phyloP scores from a whole-genome alignment of 2,797 vertebrate genomes.

The Paramormyrops hopkinsi region DNA sequence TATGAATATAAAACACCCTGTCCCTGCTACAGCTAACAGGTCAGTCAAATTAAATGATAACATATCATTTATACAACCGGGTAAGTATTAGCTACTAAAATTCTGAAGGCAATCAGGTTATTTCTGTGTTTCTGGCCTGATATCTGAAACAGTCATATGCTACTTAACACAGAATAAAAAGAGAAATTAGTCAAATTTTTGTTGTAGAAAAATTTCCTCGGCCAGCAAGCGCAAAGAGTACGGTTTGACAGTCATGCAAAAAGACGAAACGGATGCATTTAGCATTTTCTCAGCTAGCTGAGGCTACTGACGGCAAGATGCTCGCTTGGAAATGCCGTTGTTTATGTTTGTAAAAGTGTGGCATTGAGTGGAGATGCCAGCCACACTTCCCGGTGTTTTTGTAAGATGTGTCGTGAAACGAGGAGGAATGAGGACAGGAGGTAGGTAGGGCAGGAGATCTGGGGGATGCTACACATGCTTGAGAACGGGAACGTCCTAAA shows the following conservation, averaged over 20 bases:
- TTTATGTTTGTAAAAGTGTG: constrained; percentile 2
- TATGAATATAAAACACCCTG: not conserved
- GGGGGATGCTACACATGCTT: not conserved
- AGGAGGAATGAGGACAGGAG: constrained; percentile 24
- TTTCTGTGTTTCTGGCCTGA: not conserved
- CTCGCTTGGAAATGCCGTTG: not conserved
- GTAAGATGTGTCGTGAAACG: not conserved
- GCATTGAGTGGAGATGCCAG: not conserved
- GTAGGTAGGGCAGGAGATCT: constrained; percentile 24
- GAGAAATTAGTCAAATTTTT: not conserved
- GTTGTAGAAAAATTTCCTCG: not conserved
- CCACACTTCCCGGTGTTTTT: not conserved
- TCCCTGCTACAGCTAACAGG: not conserved
- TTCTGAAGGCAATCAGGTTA: not conserved
- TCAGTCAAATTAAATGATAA: not conserved
- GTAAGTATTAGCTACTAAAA: not conserved
- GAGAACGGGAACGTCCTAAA: not conserved
- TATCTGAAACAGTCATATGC: not conserved
- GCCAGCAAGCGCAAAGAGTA: constrained; percentile 7
- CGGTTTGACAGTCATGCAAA: constrained; percentile 6
- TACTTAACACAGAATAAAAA: not conserved
- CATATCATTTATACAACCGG: too few species aligned
- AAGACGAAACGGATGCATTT: not conserved
- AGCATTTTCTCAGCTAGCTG: not conserved
- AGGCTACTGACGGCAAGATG: not conserved